Percentiles rank a stretch among this genome's conserved stretches.
Conservation (phyloP, 2,113 vertebrate genomes). For the Gulo gulo region DNA sequence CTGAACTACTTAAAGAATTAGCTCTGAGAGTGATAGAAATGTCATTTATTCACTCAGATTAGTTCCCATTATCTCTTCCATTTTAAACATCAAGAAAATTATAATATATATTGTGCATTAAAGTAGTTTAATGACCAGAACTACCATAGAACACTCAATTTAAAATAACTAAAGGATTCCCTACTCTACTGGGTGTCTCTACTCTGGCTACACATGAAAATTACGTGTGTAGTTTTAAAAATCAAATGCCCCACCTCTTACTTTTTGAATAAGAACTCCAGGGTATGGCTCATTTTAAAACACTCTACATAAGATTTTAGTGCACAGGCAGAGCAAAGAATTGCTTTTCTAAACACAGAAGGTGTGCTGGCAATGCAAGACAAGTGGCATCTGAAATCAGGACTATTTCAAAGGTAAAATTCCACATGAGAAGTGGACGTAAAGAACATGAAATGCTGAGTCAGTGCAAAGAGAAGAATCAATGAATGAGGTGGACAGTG, state of each 20-base stretch:
- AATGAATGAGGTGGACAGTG: background rate
- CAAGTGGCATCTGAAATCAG: background rate
- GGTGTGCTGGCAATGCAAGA: accelerated
- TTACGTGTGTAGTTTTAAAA: background rate
- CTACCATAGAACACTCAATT: background rate
- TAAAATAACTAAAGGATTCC: background rate
- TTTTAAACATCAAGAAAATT: constrained; percentile 33
- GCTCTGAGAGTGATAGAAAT: background rate
- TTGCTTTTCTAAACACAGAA: background rate
- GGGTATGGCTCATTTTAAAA: background rate
- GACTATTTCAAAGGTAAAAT: background rate
- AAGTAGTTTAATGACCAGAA: constrained; percentile 8
- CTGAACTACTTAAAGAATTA: background rate
- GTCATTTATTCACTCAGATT: background rate
- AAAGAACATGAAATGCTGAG: background rate
- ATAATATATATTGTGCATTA: background rate
- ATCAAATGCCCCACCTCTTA: background rate
- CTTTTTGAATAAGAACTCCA: background rate
- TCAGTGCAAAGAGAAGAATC: background rate
- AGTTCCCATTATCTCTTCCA: background rate
- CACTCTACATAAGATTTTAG: background rate
- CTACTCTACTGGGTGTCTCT: background rate
- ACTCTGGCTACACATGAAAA: background rate
- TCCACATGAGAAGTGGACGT: background rate
- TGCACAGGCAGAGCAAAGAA: background rate